Conservation (phyloP, 2,797 vertebrate genomes). For the Phylloscopus collybita region DNA sequence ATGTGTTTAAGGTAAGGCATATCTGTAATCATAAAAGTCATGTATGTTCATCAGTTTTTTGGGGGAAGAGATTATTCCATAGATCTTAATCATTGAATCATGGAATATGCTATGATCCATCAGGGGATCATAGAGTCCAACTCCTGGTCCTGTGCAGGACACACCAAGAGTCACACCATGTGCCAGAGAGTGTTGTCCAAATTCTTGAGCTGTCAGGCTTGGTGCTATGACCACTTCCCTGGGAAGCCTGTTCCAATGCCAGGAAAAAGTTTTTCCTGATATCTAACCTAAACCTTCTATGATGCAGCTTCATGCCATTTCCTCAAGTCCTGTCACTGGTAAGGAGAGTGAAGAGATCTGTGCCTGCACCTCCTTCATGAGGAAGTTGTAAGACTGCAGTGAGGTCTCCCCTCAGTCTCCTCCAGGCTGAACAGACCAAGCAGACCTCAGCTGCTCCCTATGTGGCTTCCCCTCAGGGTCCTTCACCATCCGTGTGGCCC, state of each 20-base stretch:
- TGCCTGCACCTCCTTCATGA: neutral
- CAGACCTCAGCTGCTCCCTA: neutral
- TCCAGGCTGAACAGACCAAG: neutral
- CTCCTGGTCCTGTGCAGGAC: neutral
- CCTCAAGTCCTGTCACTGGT: neutral
- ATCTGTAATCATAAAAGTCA: neutral
- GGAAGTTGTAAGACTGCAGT: fast-evolving
- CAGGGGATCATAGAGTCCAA: neutral
- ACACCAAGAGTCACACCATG: neutral
- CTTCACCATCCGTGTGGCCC: neutral
- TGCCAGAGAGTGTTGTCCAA: neutral
- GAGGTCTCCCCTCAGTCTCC: neutral
- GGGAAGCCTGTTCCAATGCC: neutral
- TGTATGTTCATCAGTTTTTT: neutral
- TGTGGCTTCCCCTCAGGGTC: neutral
- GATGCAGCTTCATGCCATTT: fast-evolving
- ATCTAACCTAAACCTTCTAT: neutral
- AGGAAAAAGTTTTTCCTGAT: neutral
- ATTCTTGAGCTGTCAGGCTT: neutral
- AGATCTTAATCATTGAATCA: neutral
- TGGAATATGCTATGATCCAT: neutral
- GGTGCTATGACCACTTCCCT: neutral
- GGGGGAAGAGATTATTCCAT: neutral
- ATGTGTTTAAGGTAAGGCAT: neutral
- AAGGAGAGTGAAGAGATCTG: neutral